These are phyloP conservation scores for Corythornis vintsioides DNA, from an alignment of 2,113 vertebrate genomes.

Conservation along the genomic window DNA sequence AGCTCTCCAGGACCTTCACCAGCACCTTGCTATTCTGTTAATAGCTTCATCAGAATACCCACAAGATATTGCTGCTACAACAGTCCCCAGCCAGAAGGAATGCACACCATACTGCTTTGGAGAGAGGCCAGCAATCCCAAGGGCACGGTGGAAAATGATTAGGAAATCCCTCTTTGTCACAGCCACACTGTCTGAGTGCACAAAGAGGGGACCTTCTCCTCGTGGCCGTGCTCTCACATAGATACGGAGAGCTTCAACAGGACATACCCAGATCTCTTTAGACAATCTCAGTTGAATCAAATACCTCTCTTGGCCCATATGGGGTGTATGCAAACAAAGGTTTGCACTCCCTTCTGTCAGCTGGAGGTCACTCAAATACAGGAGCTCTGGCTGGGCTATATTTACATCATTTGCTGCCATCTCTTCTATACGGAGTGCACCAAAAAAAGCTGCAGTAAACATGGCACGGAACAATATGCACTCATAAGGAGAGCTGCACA, in stretches of 20 bases:
- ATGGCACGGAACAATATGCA: slow-evolving; percentile 7
- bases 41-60: background rate
- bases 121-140: background rate
- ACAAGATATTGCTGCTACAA: background rate
- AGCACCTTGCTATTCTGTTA: background rate
- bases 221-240: background rate
- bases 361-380: slow-evolving; percentile 12
- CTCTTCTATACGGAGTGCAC: background rate
- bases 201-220: slow-evolving; percentile 37
- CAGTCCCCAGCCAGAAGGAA: slow-evolving; percentile 19
- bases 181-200: background rate
- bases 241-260: background rate
- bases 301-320: background rate
- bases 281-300: background rate
- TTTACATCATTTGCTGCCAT: background rate
- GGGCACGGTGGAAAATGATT: background rate
- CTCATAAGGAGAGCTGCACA: slow-evolving; percentile 36
- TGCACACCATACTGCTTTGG: background rate
- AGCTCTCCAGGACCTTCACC: background rate
- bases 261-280: background rate
- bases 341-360: background rate
- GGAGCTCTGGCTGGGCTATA: background rate
- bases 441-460: slow-evolving; percentile 45
- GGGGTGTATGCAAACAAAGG: background rate
- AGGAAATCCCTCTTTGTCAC: slow-evolving; percentile 35